phyloP scores from a whole-genome alignment of 2,888 invertebrate species.

The Geotrupes spiniger region DNA sequence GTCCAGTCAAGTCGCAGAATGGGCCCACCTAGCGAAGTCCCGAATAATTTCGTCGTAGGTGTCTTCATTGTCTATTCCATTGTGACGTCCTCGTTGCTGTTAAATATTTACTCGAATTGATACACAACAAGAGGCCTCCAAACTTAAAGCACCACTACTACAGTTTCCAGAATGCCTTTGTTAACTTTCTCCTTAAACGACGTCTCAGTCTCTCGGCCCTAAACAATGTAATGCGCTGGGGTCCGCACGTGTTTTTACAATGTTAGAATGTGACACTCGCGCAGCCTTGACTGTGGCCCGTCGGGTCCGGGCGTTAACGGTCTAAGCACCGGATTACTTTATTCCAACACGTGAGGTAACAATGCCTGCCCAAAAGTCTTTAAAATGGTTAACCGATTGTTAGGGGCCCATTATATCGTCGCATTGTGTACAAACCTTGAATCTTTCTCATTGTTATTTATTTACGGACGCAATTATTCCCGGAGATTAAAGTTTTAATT shows the following conservation, averaged over 20 bases:
- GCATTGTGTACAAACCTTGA: slow-evolving; percentile 34
- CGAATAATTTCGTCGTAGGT: background rate
- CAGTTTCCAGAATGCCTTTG: slow-evolving; percentile 12
- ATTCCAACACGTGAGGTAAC: slow-evolving; percentile 30
- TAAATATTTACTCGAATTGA: slow-evolving; percentile 15
- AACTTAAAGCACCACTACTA: slow-evolving; percentile 4
- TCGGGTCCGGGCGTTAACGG: slow-evolving; percentile 6
- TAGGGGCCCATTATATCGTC: slow-evolving; percentile 30
- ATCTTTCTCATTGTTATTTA: slow-evolving; percentile 29
- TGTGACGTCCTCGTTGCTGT: slow-evolving; percentile 5
- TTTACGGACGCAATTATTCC: slow-evolving; percentile 26
- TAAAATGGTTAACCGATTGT: slow-evolving; percentile 32
- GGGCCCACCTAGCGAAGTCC: too few relatives aligned
- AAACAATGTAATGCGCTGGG: slow-evolving; percentile 15
- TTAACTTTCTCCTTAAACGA: slow-evolving; percentile 6
- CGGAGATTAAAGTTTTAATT: slow-evolving; percentile 9
- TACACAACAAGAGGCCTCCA: slow-evolving; percentile 8
- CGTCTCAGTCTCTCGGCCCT: slow-evolving; percentile 12
- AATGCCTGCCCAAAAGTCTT: slow-evolving; percentile 29
- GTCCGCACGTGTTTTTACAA: slow-evolving; percentile 25
- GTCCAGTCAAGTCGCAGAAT: too few relatives aligned
- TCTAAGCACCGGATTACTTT: slow-evolving; percentile 22
- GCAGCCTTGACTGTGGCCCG: background rate
- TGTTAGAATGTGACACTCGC: slow-evolving; percentile 20
- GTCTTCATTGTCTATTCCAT: slow-evolving; percentile 5